Conservation (phyloP, 2,888 invertebrate genomes). For the Pteria penguin region DNA sequence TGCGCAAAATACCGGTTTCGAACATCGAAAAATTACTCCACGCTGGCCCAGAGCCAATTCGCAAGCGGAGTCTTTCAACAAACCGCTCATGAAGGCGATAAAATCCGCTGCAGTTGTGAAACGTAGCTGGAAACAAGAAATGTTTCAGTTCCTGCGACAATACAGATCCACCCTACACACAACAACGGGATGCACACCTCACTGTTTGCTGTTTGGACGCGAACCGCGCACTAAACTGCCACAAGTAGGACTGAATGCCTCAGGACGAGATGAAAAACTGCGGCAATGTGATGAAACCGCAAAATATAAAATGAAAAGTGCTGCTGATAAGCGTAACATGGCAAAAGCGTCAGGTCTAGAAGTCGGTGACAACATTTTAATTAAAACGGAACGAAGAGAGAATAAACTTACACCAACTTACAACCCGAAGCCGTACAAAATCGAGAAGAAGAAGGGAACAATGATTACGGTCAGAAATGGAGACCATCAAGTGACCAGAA, state of each 20-base stretch:
- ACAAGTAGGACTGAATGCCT: background rate
- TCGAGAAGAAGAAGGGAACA: conserved; percentile 14
- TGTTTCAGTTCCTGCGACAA: no score
- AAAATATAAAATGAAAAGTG: conserved; percentile 21
- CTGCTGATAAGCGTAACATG: background rate
- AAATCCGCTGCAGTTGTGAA: no score
- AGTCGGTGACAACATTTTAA: conserved; percentile 18
- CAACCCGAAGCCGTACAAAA: conserved; percentile 1
- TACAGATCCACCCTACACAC: no score
- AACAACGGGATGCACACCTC: no score
- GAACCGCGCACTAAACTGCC: conserved; percentile 34
- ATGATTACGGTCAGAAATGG: conserved; percentile 4
- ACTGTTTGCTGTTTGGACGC: conserved; percentile 34
- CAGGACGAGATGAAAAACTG: background rate
- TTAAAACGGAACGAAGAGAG: conserved; percentile 10
- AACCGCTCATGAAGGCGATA: conserved; percentile 38
- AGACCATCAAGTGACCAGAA: conserved; percentile 3
- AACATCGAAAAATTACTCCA: conserved; percentile 42
- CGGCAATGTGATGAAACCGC: conserved; percentile 26
- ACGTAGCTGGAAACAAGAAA: no score
- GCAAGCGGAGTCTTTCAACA: conserved; percentile 36
- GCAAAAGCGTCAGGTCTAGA: background rate
- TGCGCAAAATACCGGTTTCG: conserved; percentile 26
- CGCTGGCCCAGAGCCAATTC: no score
- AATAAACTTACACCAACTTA: conserved; percentile 15